phyloP scores from a whole-genome alignment of 2,888 invertebrate species.

The Muschampia staudingeri region DNA sequence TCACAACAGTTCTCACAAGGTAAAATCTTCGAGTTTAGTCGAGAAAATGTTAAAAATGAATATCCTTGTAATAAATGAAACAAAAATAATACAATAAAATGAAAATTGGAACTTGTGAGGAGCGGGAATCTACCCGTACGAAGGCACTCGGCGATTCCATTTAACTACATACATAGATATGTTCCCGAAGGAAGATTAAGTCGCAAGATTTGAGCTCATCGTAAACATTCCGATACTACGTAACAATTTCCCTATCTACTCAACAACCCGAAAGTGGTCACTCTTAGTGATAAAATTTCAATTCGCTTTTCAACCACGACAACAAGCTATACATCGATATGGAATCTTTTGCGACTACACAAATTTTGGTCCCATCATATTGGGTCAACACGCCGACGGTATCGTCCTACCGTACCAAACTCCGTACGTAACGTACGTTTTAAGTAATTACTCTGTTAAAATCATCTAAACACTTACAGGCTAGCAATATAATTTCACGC shows the following conservation, averaged over 20 bases:
- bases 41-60: conserved; percentile 79
- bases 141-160: conserved; percentile 66
- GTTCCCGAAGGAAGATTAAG: conserved; percentile 71
- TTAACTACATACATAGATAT: conserved; percentile 67
- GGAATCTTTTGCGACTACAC: conserved; percentile 77
- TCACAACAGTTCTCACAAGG: conserved; percentile 89
- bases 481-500: conserved; percentile 78
- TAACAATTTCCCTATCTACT: conserved; percentile 85
- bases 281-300: conserved; percentile 86
- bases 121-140: conserved; percentile 61
- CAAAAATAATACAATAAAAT: conserved; percentile 70
- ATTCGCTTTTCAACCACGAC: conserved; percentile 77
- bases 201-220: conserved; percentile 85
- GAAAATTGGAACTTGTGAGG: conserved; percentile 71
- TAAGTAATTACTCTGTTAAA: conserved; percentile 76
- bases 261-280: conserved; percentile 84
- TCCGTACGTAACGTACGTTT: conserved; percentile 68
- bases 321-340: conserved; percentile 79
- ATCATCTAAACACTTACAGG: conserved; percentile 81
- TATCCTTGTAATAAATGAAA: conserved; percentile 72
- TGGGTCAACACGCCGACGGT: conserved; percentile 72
- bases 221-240: conserved; percentile 71
- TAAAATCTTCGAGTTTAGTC: conserved; percentile 80
- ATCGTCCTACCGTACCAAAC: conserved; percentile 63
- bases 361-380: conserved; percentile 87